Conservation (phyloP, 2,888 invertebrate genomes). For the Pogonocherus hispidulus region DNA sequence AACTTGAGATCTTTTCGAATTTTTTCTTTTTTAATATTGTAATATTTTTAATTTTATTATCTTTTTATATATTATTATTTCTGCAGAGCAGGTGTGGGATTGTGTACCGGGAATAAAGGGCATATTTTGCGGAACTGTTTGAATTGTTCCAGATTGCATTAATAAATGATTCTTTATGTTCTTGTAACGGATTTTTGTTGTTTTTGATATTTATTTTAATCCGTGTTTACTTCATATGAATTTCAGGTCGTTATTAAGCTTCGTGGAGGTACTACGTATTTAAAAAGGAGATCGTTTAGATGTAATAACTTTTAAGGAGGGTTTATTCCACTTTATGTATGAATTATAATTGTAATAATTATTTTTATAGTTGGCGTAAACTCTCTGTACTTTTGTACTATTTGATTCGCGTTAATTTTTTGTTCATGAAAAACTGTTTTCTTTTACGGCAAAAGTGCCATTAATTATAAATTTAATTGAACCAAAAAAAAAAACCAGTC, state of each 20-base stretch:
- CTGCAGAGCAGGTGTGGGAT: too few relatives aligned
- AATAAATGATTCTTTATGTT: conserved; percentile 37
- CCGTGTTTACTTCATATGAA: conserved; percentile 60
- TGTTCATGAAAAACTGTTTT: conserved; percentile 7
- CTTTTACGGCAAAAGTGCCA: conserved; percentile 25
- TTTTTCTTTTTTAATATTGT: too few relatives aligned
- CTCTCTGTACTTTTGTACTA: conserved; percentile 43
- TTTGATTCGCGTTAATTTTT: conserved; percentile 39
- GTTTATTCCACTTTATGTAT: conserved; percentile 41
- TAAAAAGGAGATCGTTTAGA: conserved; percentile 47
- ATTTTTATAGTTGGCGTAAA: conserved; percentile 38
- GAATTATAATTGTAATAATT: conserved; percentile 27
- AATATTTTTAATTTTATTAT: too few relatives aligned
- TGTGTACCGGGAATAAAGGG: too few relatives aligned
- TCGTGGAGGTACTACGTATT: conserved; percentile 54
- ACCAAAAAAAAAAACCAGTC: conserved; percentile 20
- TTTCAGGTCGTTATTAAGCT: conserved; percentile 65
- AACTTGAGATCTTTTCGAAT: too few relatives aligned
- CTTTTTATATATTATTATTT: too few relatives aligned
- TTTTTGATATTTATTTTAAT: conserved; percentile 54
- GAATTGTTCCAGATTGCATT: too few relatives aligned
- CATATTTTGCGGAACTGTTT: too few relatives aligned
- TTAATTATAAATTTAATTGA: conserved; percentile 16
- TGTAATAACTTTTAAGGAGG: conserved; percentile 38
- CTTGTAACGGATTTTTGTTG: conserved; percentile 13